Evolutionary conservation across 2,888 invertebrate genomes (phyloP).

Genomic region (Xanthia togata): DNA sequence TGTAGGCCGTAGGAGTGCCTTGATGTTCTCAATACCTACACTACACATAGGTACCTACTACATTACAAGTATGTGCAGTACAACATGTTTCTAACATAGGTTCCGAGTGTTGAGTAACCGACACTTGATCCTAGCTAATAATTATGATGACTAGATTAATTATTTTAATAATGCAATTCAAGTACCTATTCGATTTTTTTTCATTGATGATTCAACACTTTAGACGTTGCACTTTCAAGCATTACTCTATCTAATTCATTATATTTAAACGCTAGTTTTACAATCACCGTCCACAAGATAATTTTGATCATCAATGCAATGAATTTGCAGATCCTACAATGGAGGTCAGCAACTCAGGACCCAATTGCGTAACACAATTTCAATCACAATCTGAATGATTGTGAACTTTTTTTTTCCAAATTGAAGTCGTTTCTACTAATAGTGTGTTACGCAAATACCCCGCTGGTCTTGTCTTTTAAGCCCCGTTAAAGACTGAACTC

Average conservation of each 20-base stretch:
- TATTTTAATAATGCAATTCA: constrained; percentile 3
- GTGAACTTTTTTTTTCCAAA: too few species aligned
- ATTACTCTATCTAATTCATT: neutral
- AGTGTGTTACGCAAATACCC: too few species aligned
- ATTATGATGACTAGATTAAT: constrained; percentile 8
- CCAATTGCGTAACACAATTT: too few species aligned
- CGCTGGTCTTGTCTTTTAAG: neutral
- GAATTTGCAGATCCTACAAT: constrained; percentile 5
- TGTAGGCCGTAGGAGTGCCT: neutral
- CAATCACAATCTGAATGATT: too few species aligned
- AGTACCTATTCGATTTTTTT: neutral
- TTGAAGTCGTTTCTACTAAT: too few species aligned
- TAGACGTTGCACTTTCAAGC: neutral
- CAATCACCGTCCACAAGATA: neutral
- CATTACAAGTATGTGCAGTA: neutral
- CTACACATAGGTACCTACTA: neutral
- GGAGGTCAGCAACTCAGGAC: too few species aligned
- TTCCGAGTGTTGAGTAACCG: constrained; percentile 7
- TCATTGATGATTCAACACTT: constrained; percentile 16
- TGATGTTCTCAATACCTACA: neutral
- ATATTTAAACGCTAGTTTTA: neutral
- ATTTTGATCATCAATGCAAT: neutral
- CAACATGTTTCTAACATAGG: constrained; percentile 19
- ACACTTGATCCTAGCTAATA: constrained; percentile 23
- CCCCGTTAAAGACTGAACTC: neutral